Evolutionary conservation across 2,888 invertebrate genomes (phyloP).

Genomic region (Synanthedon andrenaeformis): DNA sequence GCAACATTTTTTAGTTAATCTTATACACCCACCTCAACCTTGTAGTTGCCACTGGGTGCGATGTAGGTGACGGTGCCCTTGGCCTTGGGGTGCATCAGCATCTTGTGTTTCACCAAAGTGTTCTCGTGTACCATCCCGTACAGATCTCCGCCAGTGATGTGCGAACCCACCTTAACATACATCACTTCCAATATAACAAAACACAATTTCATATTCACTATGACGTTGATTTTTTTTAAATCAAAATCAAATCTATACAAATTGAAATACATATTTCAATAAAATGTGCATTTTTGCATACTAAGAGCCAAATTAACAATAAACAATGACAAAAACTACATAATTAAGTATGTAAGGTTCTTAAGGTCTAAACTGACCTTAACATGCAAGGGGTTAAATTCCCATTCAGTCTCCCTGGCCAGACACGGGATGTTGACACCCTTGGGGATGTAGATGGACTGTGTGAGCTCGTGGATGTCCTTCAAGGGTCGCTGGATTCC

Average conservation of each 20-base stretch:
- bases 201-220: too few relatives aligned
- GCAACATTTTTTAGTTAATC: too few relatives aligned
- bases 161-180: slow-evolving; percentile 83
- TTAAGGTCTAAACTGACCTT: slow-evolving; percentile 62
- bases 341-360: too few relatives aligned
- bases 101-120: slow-evolving; percentile 95
- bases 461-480: slow-evolving; percentile 93
- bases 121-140: slow-evolving; percentile 98
- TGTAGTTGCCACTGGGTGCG: slow-evolving; percentile 94
- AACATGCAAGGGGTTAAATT: slow-evolving; percentile 87
- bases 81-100: slow-evolving; percentile 93
- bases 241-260: too few relatives aligned
- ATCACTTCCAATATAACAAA: neutral
- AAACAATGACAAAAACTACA: too few relatives aligned
- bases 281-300: too few relatives aligned
- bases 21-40: slow-evolving; percentile 80
- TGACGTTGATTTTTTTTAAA: too few relatives aligned
- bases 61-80: slow-evolving; percentile 97
- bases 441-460: slow-evolving; percentile 99
- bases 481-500: slow-evolving; percentile 99
- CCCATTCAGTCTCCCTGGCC: slow-evolving; percentile 86
- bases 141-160: slow-evolving; percentile 98
- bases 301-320: too few relatives aligned
- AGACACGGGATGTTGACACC: slow-evolving; percentile 96
- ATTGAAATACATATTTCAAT: too few relatives aligned